Evolutionary conservation across 2,797 vertebrate species (phyloP), one percentile per base, ranked within the genome.

Genomic region (Rhynchonycteris naso): DNA sequence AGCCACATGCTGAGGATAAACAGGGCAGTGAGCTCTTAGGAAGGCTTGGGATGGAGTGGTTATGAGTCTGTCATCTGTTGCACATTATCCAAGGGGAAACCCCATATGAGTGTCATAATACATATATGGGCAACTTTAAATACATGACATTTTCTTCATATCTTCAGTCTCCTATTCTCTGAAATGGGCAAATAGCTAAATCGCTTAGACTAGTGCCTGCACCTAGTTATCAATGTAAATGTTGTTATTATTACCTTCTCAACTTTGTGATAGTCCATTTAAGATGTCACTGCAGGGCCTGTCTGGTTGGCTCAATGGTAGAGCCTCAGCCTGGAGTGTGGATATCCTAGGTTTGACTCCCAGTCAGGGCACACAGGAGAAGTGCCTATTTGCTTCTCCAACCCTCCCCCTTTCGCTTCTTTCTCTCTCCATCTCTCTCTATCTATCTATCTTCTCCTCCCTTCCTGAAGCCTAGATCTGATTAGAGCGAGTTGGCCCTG

Each of bases 201-300:
- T 35, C 19, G 19, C 28, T 28, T 26, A 35, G 11, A 74, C 16
- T 3, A 47, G 38, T 11, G 38, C 22, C 33, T 61, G 43, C 35
- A 15, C 59, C 61, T 68, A 16, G 1, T 0, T 59, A 6, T 81
- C 2, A 4, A 3, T 35, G 2, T 24, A 16, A 13, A 0, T 22
- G 3, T 47, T n/a, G 28, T 69, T 54, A 9, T 35, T 30, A 71
- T 9, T n/a, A n/a, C 3, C 2, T 14, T 28, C 24, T 78, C 59
- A 30, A 4, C 4, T 0, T 38, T 54, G 21, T 35, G 8, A 1
- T 33, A 52, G 26, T 33, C 26, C 50, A 6, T 69, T 72, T 68
- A n/a, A 50, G 26, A 63, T 58, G 22, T 79, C 80, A 79, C 18
- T 52, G 5, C 33, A 26, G 43, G 43, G 5, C 43, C 43, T 43